Conservation (phyloP, 2,888 invertebrate genomes). For the Nemotelus pantherinus region DNA sequence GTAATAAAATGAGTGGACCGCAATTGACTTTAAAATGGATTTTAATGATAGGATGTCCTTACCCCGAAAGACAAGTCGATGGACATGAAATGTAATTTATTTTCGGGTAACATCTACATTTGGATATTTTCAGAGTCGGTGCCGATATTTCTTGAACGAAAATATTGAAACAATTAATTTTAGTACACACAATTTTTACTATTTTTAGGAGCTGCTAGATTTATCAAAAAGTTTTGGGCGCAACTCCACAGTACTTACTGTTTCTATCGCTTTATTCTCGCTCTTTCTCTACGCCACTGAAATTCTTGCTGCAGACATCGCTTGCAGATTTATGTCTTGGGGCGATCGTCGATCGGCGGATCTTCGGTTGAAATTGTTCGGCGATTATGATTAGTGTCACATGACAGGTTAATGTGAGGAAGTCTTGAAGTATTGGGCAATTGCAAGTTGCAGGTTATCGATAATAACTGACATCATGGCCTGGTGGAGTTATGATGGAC, state of each 20-base stretch:
- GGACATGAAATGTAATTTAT: neutral
- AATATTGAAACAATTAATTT: too few species aligned
- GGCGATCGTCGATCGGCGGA: conserved; percentile 4
- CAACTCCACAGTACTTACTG: neutral
- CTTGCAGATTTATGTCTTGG: neutral
- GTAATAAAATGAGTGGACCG: neutral
- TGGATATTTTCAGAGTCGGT: too few species aligned
- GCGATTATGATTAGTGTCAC: conserved; percentile 51
- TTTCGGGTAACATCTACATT: neutral
- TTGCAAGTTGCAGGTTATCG: conserved; percentile 31
- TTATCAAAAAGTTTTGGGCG: neutral
- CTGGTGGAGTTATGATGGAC: conserved; percentile 33
- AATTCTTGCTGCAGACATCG: neutral
- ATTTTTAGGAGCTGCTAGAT: too few species aligned
- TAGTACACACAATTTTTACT: too few species aligned
- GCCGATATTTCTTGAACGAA: too few species aligned
- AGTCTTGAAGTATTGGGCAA: conserved; percentile 38
- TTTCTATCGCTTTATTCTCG: neutral
- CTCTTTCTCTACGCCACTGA: conserved; percentile 1
- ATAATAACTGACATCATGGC: conserved; percentile 37
- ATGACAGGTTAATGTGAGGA: conserved; percentile 45
- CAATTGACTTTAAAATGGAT: conserved; percentile 36
- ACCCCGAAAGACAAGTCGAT: neutral
- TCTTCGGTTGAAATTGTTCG: conserved; percentile 40
- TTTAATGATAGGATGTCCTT: conserved; percentile 36